Base-by-base conservation (phyloP, 2,797 vertebrate species). In the Pampus argenteus region DNA sequence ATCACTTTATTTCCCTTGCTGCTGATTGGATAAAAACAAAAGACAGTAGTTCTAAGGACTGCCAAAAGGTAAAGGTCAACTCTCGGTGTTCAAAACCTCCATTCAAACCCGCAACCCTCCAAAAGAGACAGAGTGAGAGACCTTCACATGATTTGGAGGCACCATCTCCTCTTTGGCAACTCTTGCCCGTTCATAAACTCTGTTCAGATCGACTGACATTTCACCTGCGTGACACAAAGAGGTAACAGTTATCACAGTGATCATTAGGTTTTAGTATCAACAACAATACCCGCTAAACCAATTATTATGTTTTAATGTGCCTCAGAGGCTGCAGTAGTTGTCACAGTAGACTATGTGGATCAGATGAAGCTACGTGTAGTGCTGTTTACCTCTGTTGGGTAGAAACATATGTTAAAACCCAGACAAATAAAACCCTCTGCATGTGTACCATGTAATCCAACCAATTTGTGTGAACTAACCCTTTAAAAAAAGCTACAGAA, bases 181-280 rank as follows among this genome's bases (percentile, higher is more conserved):
- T 22, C 80, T 70, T 26, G 92, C 88, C n/a, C 78, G 86, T 64
- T 96, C 95, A 3, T 92, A 95, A 0, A 84, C 90, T 89, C 86
- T 92, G 74, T 90, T 93, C 78, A 94, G 89, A 76, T 96, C 93
- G 0, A 85, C 70, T 26, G 93, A 84, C 48, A 85, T 66, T 26
- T 90, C 89, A 45, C 69, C 92, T 94, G 84, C 18, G 79, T 9
- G 34, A 71, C 17, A 62, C 23, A 76, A 50, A n/a, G 23, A 25
- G 10, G 29, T 11, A 7, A 55, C 20, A 6, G 7, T 52, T 20
- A 63, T 25, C 3, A 34, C 3, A 10, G 6, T 15, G 6, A 62
- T 61, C 13, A 55, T 17, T 3, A 50, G 1, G 4, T 9, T 20
- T 20, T 20, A 71, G 18, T 13, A 18, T 61, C 20, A 38, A 40